These are phyloP conservation scores for Malurus cyaneus DNA, from an alignment of 2,113 vertebrate genomes.

Conservation along the genomic window DNA sequence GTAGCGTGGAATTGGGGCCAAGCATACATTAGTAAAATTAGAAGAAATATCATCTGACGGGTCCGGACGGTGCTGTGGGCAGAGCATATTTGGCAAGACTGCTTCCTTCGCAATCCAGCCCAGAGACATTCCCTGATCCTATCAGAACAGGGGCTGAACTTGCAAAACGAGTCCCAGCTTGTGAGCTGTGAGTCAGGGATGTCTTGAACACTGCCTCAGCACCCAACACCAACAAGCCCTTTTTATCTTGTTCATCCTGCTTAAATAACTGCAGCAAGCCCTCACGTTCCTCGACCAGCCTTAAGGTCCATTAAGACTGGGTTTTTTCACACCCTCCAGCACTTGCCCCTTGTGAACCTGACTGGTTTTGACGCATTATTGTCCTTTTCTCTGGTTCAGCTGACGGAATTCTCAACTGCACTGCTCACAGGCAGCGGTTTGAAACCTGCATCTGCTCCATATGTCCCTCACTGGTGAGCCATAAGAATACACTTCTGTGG, in stretches of 20 bases:
- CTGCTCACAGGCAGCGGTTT: not conserved
- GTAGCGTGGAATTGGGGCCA: slow-evolving; percentile 42
- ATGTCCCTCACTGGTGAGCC: not conserved
- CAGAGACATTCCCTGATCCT: slow-evolving; percentile 65
- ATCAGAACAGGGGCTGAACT: slow-evolving; percentile 62
- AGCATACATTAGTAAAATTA: slow-evolving; percentile 68
- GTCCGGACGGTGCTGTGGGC: slow-evolving; percentile 66
- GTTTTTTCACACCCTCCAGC: not conserved
- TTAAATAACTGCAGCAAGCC: slow-evolving; percentile 26
- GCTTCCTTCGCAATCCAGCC: slow-evolving; percentile 54
- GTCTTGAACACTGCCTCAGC: slow-evolving; percentile 38
- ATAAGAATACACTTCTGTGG: not conserved
- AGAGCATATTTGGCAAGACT: slow-evolving; percentile 60
- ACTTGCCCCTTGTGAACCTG: not conserved
- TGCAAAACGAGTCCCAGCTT: slow-evolving; percentile 58
- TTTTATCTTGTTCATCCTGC: slow-evolving; percentile 7
- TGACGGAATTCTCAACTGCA: not conserved
- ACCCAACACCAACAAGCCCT: slow-evolving; percentile 24
- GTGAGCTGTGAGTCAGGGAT: slow-evolving; percentile 32
- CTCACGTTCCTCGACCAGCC: not conserved
- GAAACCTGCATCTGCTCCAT: not conserved
- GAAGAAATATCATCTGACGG: slow-evolving; percentile 63
- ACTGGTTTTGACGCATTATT: not conserved
- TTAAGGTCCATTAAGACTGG: not conserved
- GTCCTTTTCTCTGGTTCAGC: not conserved